Evolutionary conservation across 2,888 invertebrate genomes (phyloP).

Genomic region (Pachycephus smyrnensis): DNA sequence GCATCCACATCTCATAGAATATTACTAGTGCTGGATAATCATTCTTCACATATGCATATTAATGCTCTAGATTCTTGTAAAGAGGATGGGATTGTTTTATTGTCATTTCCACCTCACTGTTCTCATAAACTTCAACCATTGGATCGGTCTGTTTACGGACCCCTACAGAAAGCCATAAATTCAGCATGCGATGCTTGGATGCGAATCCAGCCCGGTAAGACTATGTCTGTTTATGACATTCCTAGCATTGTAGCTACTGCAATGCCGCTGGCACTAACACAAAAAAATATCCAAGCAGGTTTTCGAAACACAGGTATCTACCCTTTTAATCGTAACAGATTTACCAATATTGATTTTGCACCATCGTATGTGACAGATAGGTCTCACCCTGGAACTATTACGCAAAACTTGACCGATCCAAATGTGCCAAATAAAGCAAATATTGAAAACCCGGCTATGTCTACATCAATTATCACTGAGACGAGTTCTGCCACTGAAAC

Average conservation of each 20-base stretch:
- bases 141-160: conserved; percentile 29
- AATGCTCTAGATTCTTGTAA: conserved; percentile 29
- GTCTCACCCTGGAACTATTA: too few species aligned
- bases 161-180: conserved; percentile 27
- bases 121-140: conserved; percentile 26
- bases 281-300: too few species aligned
- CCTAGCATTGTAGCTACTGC: conserved; percentile 23
- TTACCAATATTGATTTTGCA: too few species aligned
- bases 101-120: conserved; percentile 33
- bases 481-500: too few species aligned
- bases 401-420: too few species aligned
- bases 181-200: conserved; percentile 23
- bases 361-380: too few species aligned
- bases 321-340: too few species aligned
- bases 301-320: too few species aligned
- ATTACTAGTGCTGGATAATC: conserved; percentile 35
- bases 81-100: conserved; percentile 28
- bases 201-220: conserved; percentile 27
- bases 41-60: conserved; percentile 28
- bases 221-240: conserved; percentile 29
- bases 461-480: too few species aligned
- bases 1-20: conserved; percentile 16
- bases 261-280: conserved; percentile 21
- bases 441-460: too few species aligned
- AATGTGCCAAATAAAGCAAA: too few species aligned